These are phyloP conservation scores for Bergia puertoricense DNA, from an alignment of 92 coral and sea anemone species.

Conservation along the genomic window DNA sequence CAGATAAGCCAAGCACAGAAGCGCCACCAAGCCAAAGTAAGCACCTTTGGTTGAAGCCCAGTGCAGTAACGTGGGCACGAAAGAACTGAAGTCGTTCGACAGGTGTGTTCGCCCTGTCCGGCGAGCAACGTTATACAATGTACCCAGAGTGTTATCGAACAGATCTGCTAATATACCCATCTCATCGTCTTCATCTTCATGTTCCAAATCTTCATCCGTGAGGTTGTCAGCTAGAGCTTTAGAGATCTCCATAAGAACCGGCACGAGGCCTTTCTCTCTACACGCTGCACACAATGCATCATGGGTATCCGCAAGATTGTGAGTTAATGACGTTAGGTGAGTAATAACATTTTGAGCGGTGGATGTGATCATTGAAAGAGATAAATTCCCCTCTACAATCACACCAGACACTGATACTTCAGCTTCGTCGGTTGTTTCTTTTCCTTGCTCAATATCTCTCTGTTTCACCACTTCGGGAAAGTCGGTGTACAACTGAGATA, in stretches of 20 bases:
- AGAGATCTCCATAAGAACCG: neutral
- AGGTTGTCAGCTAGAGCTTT: conserved; percentile 19
- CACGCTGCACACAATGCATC: conserved; percentile 27
- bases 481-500: neutral
- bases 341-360: neutral
- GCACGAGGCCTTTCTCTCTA: neutral
- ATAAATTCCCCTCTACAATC: conserved; percentile 10
- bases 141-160: neutral
- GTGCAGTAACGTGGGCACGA: conserved; percentile 11
- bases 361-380: neutral
- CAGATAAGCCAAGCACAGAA: conserved; percentile 53
- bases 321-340: neutral
- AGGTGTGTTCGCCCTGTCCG: conserved; percentile 4
- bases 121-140: conserved; percentile 4
- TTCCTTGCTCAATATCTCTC: neutral
- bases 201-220: conserved; percentile 8
- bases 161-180: neutral
- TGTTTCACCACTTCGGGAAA: conserved; percentile 22
- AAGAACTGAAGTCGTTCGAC: neutral
- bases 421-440: neutral
- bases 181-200: neutral
- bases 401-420: conserved; percentile 19
- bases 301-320: conserved; percentile 3
- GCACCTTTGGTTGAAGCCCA: conserved; percentile 53
- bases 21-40: conserved; percentile 32